phyloP scores from a whole-genome alignment of 1,140 invertebrate genomes.

The Cotesia typhae region DNA sequence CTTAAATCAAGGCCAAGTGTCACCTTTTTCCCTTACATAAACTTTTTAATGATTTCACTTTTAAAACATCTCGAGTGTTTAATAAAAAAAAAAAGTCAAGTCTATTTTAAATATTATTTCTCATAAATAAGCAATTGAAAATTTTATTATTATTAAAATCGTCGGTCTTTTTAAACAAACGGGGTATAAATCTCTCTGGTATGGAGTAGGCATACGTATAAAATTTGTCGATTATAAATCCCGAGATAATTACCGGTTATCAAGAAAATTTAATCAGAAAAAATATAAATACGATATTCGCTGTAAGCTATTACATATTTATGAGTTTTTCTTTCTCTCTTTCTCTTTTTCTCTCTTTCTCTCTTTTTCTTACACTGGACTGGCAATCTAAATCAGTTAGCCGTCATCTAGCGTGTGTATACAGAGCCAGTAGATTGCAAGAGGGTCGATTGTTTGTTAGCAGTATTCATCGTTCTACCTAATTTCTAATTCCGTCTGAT shows the following conservation, averaged over 20 bases:
- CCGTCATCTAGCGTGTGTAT: background rate
- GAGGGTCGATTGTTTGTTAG: constrained; percentile 33
- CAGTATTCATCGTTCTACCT: background rate
- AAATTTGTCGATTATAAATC: background rate
- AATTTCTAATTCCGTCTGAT: constrained; percentile 37
- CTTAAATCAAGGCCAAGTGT: background rate
- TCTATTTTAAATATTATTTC: too few relatives aligned
- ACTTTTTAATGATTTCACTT: too few relatives aligned
- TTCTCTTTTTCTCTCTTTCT: too few relatives aligned
- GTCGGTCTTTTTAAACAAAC: too few relatives aligned
- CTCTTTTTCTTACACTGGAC: too few relatives aligned
- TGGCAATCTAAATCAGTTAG: constrained; percentile 15
- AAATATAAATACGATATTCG: constrained; percentile 2
- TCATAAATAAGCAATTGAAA: too few relatives aligned
- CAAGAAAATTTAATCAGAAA: too few relatives aligned
- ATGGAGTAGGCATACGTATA: background rate
- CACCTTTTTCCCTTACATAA: background rate
- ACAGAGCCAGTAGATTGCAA: too few relatives aligned
- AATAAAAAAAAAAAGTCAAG: too few relatives aligned
- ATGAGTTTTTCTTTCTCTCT: constrained; percentile 10
- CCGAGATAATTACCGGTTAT: constrained; percentile 15
- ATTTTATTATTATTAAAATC: too few relatives aligned
- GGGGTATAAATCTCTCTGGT: too few relatives aligned
- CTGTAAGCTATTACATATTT: constrained; percentile 32
- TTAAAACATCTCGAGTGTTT: too few relatives aligned